Evolutionary conservation across 2,113 vertebrate genomes (phyloP).

Genomic region (Myxocyprinus asiaticus): DNA sequence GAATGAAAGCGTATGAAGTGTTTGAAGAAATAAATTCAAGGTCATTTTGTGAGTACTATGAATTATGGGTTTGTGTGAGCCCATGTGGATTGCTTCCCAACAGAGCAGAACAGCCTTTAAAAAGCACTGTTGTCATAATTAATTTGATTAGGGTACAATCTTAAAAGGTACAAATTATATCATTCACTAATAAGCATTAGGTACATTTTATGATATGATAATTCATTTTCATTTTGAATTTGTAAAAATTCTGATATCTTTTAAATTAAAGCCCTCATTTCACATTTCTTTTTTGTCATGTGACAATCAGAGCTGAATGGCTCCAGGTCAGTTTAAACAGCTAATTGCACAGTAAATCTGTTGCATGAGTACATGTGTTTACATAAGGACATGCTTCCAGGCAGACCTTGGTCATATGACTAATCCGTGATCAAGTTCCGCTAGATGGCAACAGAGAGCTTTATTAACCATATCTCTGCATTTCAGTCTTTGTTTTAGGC

Average conservation of each 20-base stretch:
- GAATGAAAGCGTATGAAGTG: background rate
- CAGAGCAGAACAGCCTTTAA: background rate
- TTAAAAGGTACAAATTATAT: too few species aligned
- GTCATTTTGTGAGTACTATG: background rate
- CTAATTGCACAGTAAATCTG: slow-evolving; percentile 45
- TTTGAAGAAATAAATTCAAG: slow-evolving; percentile 5
- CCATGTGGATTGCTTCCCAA: background rate
- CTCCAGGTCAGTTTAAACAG: slow-evolving; percentile 20
- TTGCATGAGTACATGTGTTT: slow-evolving; percentile 9
- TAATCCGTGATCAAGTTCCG: slow-evolving; percentile 25
- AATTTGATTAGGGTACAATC: too few species aligned
- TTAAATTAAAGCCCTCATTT: too few species aligned
- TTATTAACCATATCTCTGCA: too few species aligned
- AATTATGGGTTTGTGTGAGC: background rate
- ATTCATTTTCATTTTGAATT: background rate
- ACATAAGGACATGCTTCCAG: slow-evolving; percentile 60
- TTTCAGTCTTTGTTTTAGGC: too few species aligned
- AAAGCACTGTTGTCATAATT: too few species aligned
- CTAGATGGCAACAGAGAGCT: slow-evolving; percentile 67
- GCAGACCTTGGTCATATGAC: slow-evolving; percentile 66
- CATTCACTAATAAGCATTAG: too few species aligned
- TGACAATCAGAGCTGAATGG: too few species aligned
- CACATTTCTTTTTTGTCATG: too few species aligned
- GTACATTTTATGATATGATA: too few species aligned
- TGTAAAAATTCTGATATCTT: background rate